Conservation (phyloP, 2,888 invertebrate genomes). For the Synergus japonicus region DNA sequence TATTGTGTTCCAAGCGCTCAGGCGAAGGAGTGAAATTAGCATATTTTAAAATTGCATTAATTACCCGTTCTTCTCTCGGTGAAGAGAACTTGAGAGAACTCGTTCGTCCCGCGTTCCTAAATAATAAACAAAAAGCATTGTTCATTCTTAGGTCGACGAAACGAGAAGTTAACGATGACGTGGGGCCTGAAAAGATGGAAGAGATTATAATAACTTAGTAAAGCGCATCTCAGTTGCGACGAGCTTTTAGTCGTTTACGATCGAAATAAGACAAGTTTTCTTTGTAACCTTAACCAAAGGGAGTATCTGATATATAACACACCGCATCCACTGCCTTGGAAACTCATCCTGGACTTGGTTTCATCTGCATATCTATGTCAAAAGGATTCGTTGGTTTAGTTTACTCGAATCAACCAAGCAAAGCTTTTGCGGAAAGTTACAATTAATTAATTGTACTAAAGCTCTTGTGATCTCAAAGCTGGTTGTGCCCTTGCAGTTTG, state of each 20-base stretch:
- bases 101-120: conserved; percentile 26
- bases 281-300: conserved; percentile 18
- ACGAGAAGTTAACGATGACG: conserved; percentile 42
- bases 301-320: not conserved
- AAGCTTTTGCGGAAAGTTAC: not conserved
- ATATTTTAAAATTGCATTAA: conserved; percentile 71
- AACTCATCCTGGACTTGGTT: conserved; percentile 28
- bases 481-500: too few species aligned
- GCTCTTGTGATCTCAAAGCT: too few species aligned
- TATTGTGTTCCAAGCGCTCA: conserved; percentile 52
- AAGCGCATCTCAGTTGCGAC: conserved; percentile 13
- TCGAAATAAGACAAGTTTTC: conserved; percentile 26
- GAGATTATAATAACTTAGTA: conserved; percentile 24
- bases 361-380: conserved; percentile 8
- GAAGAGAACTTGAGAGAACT: not conserved
- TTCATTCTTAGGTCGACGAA: conserved; percentile 47
- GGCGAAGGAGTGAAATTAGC: conserved; percentile 64
- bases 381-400: conserved; percentile 3
- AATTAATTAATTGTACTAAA: not conserved
- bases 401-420: not conserved
- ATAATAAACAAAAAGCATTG: conserved; percentile 53
- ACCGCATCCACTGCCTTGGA: not conserved
- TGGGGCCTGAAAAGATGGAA: conserved; percentile 4
- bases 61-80: conserved; percentile 54
- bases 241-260: conserved; percentile 11